Conservation (phyloP, 2,113 vertebrate genomes). For the Salvelinus sp. region DNA sequence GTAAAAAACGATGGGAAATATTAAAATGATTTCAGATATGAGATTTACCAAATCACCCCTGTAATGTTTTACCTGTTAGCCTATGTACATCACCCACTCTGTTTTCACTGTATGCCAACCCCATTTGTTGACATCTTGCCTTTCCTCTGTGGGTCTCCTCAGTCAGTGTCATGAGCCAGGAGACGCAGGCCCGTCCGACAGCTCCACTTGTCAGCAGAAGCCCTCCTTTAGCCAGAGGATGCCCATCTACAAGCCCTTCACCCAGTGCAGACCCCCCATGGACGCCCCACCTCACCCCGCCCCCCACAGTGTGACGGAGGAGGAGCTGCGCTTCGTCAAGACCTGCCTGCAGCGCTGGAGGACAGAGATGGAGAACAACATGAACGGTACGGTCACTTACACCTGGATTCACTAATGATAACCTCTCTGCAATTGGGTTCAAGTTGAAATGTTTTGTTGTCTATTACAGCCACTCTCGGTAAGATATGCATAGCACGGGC, state of each 20-base stretch:
- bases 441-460: too few species aligned
- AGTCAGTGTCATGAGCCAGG: conserved; percentile 58
- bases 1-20: too few species aligned
- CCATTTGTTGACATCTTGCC: neutral
- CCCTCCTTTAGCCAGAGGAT: conserved; percentile 52
- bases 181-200: conserved; percentile 50
- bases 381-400: conserved; percentile 76
- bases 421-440: neutral
- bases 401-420: neutral
- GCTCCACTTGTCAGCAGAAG: conserved; percentile 21
- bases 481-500: too few species aligned
- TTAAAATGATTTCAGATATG: too few species aligned
- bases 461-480: too few species aligned
- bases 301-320: conserved; percentile 75
- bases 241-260: conserved; percentile 58
- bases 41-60: too few species aligned
- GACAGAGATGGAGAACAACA: conserved; percentile 85
- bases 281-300: conserved; percentile 71
- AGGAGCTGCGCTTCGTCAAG: conserved; percentile 84
- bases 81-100: too few species aligned
- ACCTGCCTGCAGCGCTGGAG: conserved; percentile 91
- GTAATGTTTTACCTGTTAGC: too few species aligned
- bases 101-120: too few species aligned
- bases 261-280: conserved; percentile 58
- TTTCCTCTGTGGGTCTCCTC: neutral